Conservation (phyloP, 2,888 invertebrate species). For the Hemicrepidius hirtus region DNA sequence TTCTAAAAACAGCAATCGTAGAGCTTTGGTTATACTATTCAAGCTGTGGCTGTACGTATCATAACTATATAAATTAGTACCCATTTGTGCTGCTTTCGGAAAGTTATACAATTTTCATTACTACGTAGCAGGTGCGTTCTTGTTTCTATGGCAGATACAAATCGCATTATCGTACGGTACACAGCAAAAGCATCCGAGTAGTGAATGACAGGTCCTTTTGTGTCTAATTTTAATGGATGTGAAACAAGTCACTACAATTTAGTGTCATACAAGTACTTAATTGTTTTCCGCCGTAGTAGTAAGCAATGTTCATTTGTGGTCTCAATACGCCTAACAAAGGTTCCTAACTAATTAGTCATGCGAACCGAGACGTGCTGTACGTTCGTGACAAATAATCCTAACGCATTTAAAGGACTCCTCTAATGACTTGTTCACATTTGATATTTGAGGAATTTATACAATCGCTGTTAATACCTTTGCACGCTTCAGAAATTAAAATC, state of each 20-base stretch:
- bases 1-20: too few relatives aligned
- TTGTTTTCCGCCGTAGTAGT: conserved; percentile 39
- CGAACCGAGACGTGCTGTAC: conserved; percentile 36
- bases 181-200: neutral
- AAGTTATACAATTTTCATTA: conserved; percentile 2
- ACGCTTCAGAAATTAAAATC: conserved; percentile 14
- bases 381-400: conserved; percentile 45
- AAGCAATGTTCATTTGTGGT: conserved; percentile 46
- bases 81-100: too few relatives aligned
- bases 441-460: conserved; percentile 32
- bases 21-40: too few relatives aligned
- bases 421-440: conserved; percentile 38
- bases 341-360: conserved; percentile 43
- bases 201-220: conserved; percentile 25
- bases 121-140: conserved; percentile 2
- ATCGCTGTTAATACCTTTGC: conserved; percentile 32
- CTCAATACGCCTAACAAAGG: conserved; percentile 45
- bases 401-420: conserved; percentile 42
- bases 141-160: conserved; percentile 8
- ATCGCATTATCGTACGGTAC: conserved; percentile 9
- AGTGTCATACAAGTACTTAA: conserved; percentile 40
- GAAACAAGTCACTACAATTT: conserved; percentile 39
- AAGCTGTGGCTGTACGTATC: too few relatives aligned
- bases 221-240: conserved; percentile 24
- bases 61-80: too few relatives aligned